Percentiles rank a stretch among this genome's conserved stretches.
Evolutionary conservation across 2,113 vertebrate genomes (phyloP).

Genomic region (Dasyprocta punctata): DNA sequence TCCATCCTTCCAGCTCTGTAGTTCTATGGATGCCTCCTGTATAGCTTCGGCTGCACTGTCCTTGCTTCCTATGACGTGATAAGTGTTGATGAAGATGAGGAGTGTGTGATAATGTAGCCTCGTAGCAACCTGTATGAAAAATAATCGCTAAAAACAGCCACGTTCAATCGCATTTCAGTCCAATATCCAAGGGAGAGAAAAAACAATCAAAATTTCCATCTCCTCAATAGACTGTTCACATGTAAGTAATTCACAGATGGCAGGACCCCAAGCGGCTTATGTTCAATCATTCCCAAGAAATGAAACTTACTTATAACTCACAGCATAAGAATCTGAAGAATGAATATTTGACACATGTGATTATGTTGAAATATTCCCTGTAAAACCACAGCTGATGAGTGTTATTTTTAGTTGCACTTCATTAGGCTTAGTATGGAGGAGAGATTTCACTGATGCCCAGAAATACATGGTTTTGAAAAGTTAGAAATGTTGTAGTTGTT

Average conservation of each 20-base stretch:
- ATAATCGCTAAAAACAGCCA: conserved; percentile 55
- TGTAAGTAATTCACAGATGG: conserved; percentile 70
- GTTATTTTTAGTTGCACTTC: conserved; percentile 73
- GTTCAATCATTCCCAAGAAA: conserved; percentile 62
- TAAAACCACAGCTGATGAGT: conserved; percentile 73
- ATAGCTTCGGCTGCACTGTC: background rate
- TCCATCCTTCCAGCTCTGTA: background rate
- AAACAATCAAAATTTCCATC: conserved; percentile 64
- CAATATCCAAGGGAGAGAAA: background rate
- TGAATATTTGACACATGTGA: conserved; percentile 72
- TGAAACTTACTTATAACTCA: conserved; percentile 66
- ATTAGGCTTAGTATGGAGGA: conserved; percentile 37
- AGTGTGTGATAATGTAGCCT: background rate
- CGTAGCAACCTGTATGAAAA: conserved; percentile 39
- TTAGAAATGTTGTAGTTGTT: conserved; percentile 48
- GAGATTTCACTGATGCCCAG: conserved; percentile 25
- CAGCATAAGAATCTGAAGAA: conserved; percentile 69
- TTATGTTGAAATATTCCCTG: conserved; percentile 79
- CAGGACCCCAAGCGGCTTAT: conserved; percentile 67
- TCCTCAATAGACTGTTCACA: conserved; percentile 60
- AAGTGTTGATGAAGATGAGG: background rate
- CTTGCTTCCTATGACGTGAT: background rate
- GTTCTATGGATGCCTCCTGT: background rate
- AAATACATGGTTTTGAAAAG: conserved; percentile 40
- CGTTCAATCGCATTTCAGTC: conserved; percentile 1